Percentiles rank a stretch among this genome's conserved stretches.
These are phyloP conservation scores for Siniperca chuatsi DNA, from an alignment of 2,113 vertebrate species.

Conservation along the genomic window DNA sequence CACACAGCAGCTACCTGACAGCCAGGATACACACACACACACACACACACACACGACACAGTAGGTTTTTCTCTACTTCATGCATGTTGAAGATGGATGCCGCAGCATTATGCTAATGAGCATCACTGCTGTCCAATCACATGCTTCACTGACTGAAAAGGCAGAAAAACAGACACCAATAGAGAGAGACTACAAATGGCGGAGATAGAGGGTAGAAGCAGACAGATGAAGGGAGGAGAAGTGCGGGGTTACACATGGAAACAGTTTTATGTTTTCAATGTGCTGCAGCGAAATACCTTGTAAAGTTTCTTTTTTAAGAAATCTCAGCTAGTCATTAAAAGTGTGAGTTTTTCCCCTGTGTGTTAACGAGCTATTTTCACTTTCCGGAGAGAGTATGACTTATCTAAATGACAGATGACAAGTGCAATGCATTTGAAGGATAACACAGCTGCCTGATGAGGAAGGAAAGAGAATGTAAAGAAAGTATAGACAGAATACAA, in stretches of 20 bases:
- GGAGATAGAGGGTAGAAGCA: no score
- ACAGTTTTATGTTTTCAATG: conserved; percentile 16
- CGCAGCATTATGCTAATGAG: conserved; percentile 57
- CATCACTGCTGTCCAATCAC: conserved; percentile 57
- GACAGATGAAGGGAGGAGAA: background rate
- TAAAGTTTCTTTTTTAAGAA: conserved; percentile 32
- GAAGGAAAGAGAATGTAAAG: background rate
- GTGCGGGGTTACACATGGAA: conserved; percentile 26
- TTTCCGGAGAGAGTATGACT: conserved; percentile 39
- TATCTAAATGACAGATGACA: conserved; percentile 41
- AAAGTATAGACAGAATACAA: conserved; percentile 15
- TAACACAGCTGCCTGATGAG: background rate
- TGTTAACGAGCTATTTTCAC: conserved; percentile 47
- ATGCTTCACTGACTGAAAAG: conserved; percentile 52
- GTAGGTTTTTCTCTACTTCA: conserved; percentile 35
- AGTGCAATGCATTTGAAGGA: conserved; percentile 13
- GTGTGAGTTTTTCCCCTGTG: conserved; percentile 10
- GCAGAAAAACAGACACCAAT: conserved; percentile 11
- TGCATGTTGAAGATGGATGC: conserved; percentile 53
- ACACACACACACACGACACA: conserved; percentile 4
- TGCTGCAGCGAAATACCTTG: conserved; percentile 29
- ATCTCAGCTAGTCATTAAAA: conserved; percentile 42
- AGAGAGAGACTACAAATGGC: conserved; percentile 12
- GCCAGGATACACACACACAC: background rate
- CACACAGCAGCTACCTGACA: background rate